Evolutionary conservation across 2,888 invertebrate species (phyloP).

Genomic region (Phasia obesa): DNA sequence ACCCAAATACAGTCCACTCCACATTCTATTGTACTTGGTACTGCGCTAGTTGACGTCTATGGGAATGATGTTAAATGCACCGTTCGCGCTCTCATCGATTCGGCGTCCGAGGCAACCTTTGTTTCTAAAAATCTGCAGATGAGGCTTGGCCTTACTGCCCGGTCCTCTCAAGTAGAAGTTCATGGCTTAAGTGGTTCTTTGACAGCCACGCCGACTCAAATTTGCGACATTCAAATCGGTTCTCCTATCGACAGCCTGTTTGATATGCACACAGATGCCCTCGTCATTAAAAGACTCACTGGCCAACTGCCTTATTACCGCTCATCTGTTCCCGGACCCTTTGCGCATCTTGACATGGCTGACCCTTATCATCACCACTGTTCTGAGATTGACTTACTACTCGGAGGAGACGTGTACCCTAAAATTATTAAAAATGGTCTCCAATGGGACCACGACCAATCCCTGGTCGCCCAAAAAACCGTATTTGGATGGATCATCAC

Average conservation of each 20-base stretch:
- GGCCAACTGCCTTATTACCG: too few species aligned
- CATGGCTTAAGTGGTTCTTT: neutral
- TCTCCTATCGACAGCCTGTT: neutral
- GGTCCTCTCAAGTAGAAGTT: neutral
- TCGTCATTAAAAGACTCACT: neutral
- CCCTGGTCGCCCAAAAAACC: slow-evolving; percentile 8
- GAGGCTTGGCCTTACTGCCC: neutral
- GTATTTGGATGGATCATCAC: slow-evolving; percentile 37
- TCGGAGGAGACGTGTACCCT: slow-evolving; percentile 20
- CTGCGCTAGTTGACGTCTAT: too few species aligned
- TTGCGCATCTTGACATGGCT: neutral
- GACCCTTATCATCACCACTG: neutral
- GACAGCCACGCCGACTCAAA: neutral
- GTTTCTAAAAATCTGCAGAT: neutral
- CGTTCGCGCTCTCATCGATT: neutral
- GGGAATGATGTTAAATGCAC: too few species aligned
- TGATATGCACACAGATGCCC: neutral
- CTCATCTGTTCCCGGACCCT: neutral
- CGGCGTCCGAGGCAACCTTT: neutral
- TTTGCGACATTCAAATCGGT: neutral
- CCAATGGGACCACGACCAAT: neutral
- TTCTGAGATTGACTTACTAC: neutral
- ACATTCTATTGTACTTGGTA: too few species aligned
- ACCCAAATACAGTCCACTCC: too few species aligned
- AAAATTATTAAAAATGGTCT: neutral